Evolutionary conservation across 2,888 invertebrate species (phyloP), one percentile per base, ranked within the genome.

Genomic region (Scaptomyza polygonia): DNA sequence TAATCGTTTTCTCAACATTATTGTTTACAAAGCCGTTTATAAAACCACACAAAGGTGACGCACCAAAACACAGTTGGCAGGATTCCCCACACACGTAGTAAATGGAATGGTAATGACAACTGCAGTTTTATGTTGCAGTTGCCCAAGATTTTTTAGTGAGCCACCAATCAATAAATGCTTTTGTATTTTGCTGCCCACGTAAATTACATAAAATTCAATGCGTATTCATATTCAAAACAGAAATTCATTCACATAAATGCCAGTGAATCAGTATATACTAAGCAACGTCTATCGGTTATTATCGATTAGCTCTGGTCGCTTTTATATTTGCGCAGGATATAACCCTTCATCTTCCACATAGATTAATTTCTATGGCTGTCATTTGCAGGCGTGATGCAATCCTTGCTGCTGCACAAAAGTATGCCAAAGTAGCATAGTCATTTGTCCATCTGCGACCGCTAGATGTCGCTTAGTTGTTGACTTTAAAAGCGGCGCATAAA

Each of bases 231-330:
- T 21, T 57, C 48, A 53, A 59, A 57, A 14, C 44, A 25, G 30
- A 27, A 27, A 30, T 51, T 8, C 29, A 9, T 14, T 16, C 47
- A 58, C 59, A 57, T 42, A 66, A 81, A 85, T 82, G 79, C 76
- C 79, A 82, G 47, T 64, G 67, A 58, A 68, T 67, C 67, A 62
- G 44, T 39, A 44, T 44, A 32, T 43, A 57, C 7, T 34, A 40
- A 47, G 27, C 12, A 51, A 54, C 72, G 52, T 61, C 51, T 61
- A 71, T 76, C 67, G 65, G 7, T 36, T 4, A 5, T 42, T 67
- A 81, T 85, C 80, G 79, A 79, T 85, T 79, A 25, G 39, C 9
- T 54, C 9, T 48, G 25, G 29, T n/a, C 34, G 25, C 54, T 25
- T 63, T 82, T 85, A 72, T 79, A 7, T 30, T 52, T 34, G 7